Evolutionary conservation across 2,797 vertebrate genomes (phyloP), one percentile per base, ranked within the genome.

Genomic region (Scomberomorus guttatus): DNA sequence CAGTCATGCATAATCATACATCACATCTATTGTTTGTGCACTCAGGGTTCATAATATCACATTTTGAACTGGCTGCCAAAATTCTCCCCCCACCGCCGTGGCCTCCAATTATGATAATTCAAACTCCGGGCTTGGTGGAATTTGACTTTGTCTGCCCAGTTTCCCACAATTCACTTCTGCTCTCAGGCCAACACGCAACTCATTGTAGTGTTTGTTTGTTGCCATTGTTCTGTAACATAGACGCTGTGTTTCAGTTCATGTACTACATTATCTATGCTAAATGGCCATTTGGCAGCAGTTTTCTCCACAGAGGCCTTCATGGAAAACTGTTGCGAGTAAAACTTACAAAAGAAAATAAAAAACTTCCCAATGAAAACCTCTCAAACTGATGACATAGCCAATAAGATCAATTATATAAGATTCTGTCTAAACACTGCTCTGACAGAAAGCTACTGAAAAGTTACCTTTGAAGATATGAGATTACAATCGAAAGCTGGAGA

Each of bases 61-160:
- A 70, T 90, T 75, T 85, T 81, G 82, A 87, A 86, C 66, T 51
- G 84, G 62, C 82, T 93, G 88, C 90, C 82, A 79, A 24, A 71
- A 11, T 22, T 29, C 79, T 54, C 81, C 75, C 77, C 24, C 29
- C 55, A 51, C 88, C 63, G 25, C 75, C 59, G 66, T 70, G 84
- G 86, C 92, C 87, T 88, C 83, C 85, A 89, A 86, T 94, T 93
- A 90, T 92, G 77, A 93, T 92, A 82, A 93, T 94, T 82, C 80
- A 75, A 75, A 67, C 75, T 71, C 86, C 85, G 29, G 56, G 80
- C 88, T 92, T 32, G 62, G 20, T 75, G 83, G 79, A 80, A 81
- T 86, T 80, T 75, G 84, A 89, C 89, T 86, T 82, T 75, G 84
- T 83, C 78, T 79, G 79, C 82, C 77, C 51, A 56, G 66, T 87